A percentile compares a stretch with the other conserved stretches of the same genome.
These are phyloP conservation scores for Pediacus dermestoides DNA, from an alignment of 2,888 invertebrate species.

Conservation along the genomic window DNA sequence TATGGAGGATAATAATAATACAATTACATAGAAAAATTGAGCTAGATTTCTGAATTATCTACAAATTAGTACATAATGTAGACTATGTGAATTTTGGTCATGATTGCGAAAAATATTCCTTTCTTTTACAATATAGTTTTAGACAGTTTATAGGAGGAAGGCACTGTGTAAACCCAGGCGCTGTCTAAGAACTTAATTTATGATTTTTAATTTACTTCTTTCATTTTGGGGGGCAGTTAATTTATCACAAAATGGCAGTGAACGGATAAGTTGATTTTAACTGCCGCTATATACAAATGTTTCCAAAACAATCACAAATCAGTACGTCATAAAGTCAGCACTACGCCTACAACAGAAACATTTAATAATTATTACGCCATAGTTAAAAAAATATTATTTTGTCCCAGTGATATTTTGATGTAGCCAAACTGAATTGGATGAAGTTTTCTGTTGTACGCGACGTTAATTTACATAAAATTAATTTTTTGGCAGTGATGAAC, in stretches of 20 bases:
- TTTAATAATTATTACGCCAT: no score
- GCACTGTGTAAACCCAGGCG: constrained; percentile 9
- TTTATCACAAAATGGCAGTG: constrained; percentile 14
- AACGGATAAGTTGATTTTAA: no score
- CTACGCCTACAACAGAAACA: no score
- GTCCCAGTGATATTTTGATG: no score
- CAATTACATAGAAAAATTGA: constrained; percentile 40
- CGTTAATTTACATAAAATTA: no score
- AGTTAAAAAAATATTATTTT: no score
- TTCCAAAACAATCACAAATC: no score
- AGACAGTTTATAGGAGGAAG: constrained; percentile 8
- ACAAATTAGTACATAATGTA: constrained; percentile 22
- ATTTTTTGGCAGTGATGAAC: no score
- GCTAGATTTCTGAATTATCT: constrained; percentile 26
- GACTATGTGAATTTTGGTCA: constrained; percentile 36
- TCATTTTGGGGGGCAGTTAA: constrained; percentile 4
- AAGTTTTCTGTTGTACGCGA: no score
- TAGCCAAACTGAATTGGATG: no score
- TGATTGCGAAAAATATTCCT: constrained; percentile 43
- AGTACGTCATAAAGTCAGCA: no score
- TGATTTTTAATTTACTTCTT: background rate
- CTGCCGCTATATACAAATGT: no score
- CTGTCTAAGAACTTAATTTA: constrained; percentile 7
- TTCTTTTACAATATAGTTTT: constrained; percentile 16
- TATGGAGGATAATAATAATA: constrained; percentile 19